These are phyloP conservation scores for Drosophila rellima DNA, from an alignment of 2,888 invertebrate species.

Conservation along the genomic window DNA sequence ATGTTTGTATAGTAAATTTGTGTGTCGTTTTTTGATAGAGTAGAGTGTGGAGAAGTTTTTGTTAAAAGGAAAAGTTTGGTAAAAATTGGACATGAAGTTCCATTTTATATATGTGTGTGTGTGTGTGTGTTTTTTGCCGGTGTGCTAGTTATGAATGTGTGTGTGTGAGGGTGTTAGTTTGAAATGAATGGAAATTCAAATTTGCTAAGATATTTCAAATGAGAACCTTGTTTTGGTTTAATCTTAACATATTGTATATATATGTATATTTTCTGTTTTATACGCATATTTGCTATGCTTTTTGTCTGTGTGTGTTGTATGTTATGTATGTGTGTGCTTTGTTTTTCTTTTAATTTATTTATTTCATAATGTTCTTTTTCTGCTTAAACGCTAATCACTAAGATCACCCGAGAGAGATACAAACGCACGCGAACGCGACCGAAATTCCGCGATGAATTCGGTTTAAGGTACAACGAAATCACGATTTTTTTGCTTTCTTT, in stretches of 20 bases:
- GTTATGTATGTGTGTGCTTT: conserved; percentile 40
- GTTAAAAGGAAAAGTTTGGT: conserved; percentile 18
- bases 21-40: conserved; percentile 29
- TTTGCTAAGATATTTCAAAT: conserved; percentile 34
- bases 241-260: conserved; percentile 51
- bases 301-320: conserved; percentile 30
- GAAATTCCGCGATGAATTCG: conserved; percentile 86
- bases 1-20: conserved; percentile 36
- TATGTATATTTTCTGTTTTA: conserved; percentile 32
- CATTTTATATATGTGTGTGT: conserved; percentile 10
- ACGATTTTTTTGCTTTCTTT: conserved; percentile 77
- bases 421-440: conserved; percentile 86
- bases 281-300: conserved; percentile 38
- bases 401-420: conserved; percentile 86
- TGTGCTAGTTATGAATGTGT: conserved; percentile 32
- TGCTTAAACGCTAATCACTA: conserved; percentile 83
- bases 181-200: conserved; percentile 19
- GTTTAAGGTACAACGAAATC: conserved; percentile 86
- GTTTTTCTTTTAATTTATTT: conserved; percentile 22
- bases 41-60: conserved; percentile 20
- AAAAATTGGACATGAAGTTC: conserved; percentile 18
- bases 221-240: conserved; percentile 47
- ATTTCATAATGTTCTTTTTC: conserved; percentile 47
- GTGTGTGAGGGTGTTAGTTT: conserved; percentile 9
- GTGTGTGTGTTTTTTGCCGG: conserved; percentile 19